A percentile compares a stretch with the other conserved stretches of the same genome.
Conservation (phyloP, 2,888 invertebrate species). For the Pilophorus perplexus region DNA sequence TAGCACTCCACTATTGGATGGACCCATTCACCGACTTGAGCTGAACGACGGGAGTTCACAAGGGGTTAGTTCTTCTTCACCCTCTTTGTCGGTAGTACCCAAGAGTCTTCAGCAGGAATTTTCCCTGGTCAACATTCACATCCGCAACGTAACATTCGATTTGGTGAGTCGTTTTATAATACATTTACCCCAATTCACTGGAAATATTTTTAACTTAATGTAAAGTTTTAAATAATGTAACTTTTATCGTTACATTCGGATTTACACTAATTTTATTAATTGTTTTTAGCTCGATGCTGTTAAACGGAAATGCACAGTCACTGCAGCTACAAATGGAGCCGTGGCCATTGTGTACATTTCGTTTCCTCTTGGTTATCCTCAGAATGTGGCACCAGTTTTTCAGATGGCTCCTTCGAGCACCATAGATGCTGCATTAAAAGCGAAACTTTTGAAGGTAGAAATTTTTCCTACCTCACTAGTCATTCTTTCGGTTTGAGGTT, state of each 20-base stretch:
- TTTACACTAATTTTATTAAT: neutral
- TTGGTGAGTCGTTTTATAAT: slow-evolving; percentile 52
- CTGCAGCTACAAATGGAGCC: slow-evolving; percentile 57
- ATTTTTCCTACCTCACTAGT: too few species aligned
- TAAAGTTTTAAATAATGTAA: too few species aligned
- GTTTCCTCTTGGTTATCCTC: slow-evolving; percentile 74
- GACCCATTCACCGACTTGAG: slow-evolving; percentile 30
- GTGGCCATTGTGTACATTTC: slow-evolving; percentile 61
- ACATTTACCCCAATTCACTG: too few species aligned
- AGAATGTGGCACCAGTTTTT: slow-evolving; percentile 64
- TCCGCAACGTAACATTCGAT: slow-evolving; percentile 65
- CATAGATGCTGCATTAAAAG: slow-evolving; percentile 68
- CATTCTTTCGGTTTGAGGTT: too few species aligned
- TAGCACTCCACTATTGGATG: slow-evolving; percentile 26
- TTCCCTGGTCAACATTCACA: slow-evolving; percentile 70
- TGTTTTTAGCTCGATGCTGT: slow-evolving; percentile 59
- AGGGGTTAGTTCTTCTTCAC: neutral
- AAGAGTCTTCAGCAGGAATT: slow-evolving; percentile 70
- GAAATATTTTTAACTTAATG: too few species aligned
- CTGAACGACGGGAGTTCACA: slow-evolving; percentile 13
- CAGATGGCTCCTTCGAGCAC: slow-evolving; percentile 65
- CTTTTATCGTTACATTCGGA: too few species aligned
- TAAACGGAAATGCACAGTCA: slow-evolving; percentile 60
- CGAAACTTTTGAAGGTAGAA: slow-evolving; percentile 74
- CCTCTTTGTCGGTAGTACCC: slow-evolving; percentile 37